Evolutionary conservation across 2,797 vertebrate species (phyloP).

Genomic region (Jordanella pulchra): DNA sequence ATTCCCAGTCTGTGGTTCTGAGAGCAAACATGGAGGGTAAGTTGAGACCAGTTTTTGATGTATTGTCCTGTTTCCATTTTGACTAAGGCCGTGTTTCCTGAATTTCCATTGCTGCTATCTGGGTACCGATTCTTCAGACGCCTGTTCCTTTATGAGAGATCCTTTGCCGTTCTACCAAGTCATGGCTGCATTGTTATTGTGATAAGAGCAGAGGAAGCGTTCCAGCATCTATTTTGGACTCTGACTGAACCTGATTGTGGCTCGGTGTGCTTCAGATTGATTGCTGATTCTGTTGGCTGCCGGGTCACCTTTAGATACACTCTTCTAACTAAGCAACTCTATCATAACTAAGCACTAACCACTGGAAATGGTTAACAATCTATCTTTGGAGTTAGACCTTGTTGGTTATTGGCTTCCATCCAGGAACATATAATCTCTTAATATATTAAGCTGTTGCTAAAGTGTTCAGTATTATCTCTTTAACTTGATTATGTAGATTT

Average conservation of each 20-base stretch:
- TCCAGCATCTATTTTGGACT: neutral
- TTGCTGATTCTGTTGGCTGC: neutral
- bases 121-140: conserved; percentile 26
- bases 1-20: neutral
- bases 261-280: neutral
- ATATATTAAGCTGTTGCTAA: no score
- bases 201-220: conserved; percentile 12
- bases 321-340: no score
- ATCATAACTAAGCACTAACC: no score
- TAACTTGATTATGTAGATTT: neutral
- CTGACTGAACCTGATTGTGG: neutral
- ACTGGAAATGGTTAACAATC: no score
- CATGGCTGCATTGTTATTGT: conserved; percentile 23
- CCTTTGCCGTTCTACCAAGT: conserved; percentile 20
- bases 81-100: neutral
- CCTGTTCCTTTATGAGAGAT: conserved; percentile 9
- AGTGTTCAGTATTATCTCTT: no score
- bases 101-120: conserved; percentile 10
- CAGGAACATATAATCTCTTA: no score
- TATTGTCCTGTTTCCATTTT: neutral
- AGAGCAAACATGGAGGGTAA: neutral
- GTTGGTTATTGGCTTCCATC: no score
- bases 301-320: neutral
- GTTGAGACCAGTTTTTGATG: neutral
- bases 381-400: no score